phyloP scores from a whole-genome alignment of 2,888 invertebrate genomes.

The Ophonus ardosiacus region DNA sequence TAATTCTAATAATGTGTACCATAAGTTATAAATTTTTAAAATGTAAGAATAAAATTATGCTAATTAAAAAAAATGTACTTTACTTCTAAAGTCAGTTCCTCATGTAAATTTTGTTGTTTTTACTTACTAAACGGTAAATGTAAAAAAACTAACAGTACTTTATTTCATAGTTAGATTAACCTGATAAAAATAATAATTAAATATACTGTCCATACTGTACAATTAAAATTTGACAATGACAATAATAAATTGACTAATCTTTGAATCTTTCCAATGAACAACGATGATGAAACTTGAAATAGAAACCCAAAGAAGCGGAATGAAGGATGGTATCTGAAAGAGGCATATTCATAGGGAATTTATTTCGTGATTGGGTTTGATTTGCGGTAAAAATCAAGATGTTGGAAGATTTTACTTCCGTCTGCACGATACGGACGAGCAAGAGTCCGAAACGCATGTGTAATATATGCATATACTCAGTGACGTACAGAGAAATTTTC shows the following conservation, averaged over 20 bases:
- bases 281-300: slow-evolving; percentile 1
- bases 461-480: slow-evolving; percentile 64
- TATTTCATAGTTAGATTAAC: not conserved
- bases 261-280: not conserved
- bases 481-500: not conserved
- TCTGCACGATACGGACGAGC: slow-evolving; percentile 70
- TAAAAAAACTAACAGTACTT: slow-evolving; percentile 24
- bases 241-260: slow-evolving; percentile 19
- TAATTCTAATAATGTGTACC: too few species aligned
- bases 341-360: not conserved
- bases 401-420: slow-evolving; percentile 66
- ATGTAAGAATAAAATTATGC: not conserved
- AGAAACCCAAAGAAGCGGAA: not conserved
- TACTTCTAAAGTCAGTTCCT: not conserved
- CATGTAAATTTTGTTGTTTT: slow-evolving; percentile 24
- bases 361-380: slow-evolving; percentile 9
- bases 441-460: slow-evolving; percentile 70
- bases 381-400: slow-evolving; percentile 28
- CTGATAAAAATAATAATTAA: slow-evolving; percentile 20
- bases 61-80: not conserved
- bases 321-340: slow-evolving; percentile 6
- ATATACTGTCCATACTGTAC: not conserved
- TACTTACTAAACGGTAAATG: not conserved
- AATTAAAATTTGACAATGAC: slow-evolving; percentile 15
- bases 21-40: too few species aligned